phyloP scores from a whole-genome alignment of 2,888 invertebrate genomes.

The Watsonalla cultraria region DNA sequence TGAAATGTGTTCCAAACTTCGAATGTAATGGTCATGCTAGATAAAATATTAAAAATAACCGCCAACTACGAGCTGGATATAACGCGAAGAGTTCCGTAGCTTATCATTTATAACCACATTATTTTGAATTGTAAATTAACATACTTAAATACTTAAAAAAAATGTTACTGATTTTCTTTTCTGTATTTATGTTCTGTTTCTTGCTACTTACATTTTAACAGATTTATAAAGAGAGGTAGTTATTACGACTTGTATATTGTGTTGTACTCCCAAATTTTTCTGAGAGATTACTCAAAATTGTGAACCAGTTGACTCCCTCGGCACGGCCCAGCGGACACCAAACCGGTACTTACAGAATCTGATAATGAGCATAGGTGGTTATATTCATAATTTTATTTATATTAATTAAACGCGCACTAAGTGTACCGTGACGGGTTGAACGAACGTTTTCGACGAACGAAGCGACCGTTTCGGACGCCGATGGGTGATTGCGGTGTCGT shows the following conservation, averaged over 20 bases:
- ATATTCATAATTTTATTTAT: slow-evolving; percentile 56
- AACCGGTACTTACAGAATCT: slow-evolving; percentile 45
- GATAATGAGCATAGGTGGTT: slow-evolving; percentile 57
- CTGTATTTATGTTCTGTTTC: too few relatives aligned
- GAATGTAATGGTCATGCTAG: slow-evolving; percentile 50
- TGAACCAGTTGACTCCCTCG: slow-evolving; percentile 9
- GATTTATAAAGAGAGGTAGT: too few relatives aligned
- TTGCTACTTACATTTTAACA: too few relatives aligned
- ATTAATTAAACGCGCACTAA: slow-evolving; percentile 66
- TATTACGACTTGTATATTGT: too few relatives aligned
- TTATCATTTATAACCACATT: not conserved
- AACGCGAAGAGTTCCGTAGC: not conserved
- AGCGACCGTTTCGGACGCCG: slow-evolving; percentile 13
- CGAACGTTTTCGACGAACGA: slow-evolving; percentile 44
- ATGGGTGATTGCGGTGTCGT: slow-evolving; percentile 11
- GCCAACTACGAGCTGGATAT: not conserved
- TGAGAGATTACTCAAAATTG: not conserved
- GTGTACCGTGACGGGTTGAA: slow-evolving; percentile 68
- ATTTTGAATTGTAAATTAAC: too few relatives aligned
- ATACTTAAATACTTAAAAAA: too few relatives aligned
- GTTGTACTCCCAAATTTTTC: not conserved
- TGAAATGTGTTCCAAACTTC: slow-evolving; percentile 33
- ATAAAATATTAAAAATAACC: slow-evolving; percentile 41
- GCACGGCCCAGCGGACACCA: slow-evolving; percentile 27
- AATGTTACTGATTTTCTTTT: too few relatives aligned